A percentile compares a stretch with the other conserved stretches of the same genome.
These are phyloP conservation scores for Cottoperca gobio DNA, from an alignment of 2,797 vertebrate species.

Conservation along the genomic window DNA sequence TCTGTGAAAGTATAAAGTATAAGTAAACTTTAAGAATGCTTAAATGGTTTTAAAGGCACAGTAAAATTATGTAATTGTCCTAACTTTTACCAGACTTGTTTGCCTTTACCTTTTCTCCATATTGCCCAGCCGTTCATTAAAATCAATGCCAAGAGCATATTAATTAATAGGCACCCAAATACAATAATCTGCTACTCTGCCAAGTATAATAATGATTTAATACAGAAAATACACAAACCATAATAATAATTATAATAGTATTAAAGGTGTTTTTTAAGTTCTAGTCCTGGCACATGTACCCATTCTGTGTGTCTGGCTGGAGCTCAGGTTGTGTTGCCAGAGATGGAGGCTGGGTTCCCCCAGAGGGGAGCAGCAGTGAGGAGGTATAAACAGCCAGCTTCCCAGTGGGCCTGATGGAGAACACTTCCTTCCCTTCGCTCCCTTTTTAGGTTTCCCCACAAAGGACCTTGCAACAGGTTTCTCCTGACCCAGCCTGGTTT, in stretches of 20 bases:
- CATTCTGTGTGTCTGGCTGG: constrained; percentile 11
- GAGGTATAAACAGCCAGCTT: constrained; percentile 47
- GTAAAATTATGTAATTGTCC: no score
- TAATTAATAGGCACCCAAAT: background rate
- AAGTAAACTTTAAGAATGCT: background rate
- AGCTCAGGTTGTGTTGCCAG: constrained; percentile 38
- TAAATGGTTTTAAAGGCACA: no score
- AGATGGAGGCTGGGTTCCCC: background rate
- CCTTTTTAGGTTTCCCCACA: constrained; percentile 22
- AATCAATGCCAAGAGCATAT: background rate
- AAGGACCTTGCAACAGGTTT: constrained; percentile 23
- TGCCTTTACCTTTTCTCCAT: no score
- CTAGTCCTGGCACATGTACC: background rate
- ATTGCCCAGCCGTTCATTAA: no score
- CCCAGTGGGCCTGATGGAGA: constrained; percentile 27
- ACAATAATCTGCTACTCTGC: background rate
- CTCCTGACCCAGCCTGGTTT: constrained; percentile 6
- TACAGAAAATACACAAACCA: background rate
- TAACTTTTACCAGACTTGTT: no score
- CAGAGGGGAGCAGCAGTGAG: constrained; percentile 17
- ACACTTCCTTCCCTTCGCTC: constrained; percentile 33
- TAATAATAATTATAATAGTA: no score
- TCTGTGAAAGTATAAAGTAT: background rate
- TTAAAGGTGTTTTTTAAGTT: background rate
- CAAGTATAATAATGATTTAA: background rate